Base-by-base conservation (phyloP, 2,797 vertebrate genomes). In the Enteromius fasciolatus region DNA sequence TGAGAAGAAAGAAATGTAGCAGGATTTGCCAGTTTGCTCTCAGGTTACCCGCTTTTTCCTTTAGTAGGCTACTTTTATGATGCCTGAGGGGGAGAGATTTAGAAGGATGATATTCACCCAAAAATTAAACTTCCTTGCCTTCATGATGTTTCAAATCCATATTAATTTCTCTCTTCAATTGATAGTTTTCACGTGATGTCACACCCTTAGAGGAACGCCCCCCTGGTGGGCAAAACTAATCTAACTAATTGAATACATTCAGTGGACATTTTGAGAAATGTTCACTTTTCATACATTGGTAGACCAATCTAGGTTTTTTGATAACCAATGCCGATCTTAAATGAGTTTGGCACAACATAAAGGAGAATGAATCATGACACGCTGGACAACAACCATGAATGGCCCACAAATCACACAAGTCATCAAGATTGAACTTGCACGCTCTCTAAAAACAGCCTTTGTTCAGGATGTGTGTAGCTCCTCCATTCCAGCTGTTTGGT, bases 401-500 rank as follows among this genome's bases (percentile, higher is more conserved):
- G 36, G 36, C 36, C 36, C 36, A 36, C 36, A 36, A 36, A 36
- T 36, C 36, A 36, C 36, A 36, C 6, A 36, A 61, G 17, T 81
- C 36, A 44, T 69, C 18, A 18, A 18, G 57, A 36, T 36, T 68
- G 23, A 69, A 57, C 46, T 25, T 78, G 66, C 36, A 31, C 4
- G 0, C 28, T 28, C 8, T 75, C 70, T 82, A 63, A 81, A 70
- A 66, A 66, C 33, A 75, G 46, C 12, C 46, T 17, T 5, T n/a
- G 15, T 39, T 81, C 18, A 14, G 31, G 20, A 36, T 79, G 48
- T 28, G 33, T 25, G 4, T 74, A 41, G 15, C 52, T 67, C 23
- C 6, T 75, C 31, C 33, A n/a, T 67, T 46, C 59, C 61, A 44
- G 70, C 70, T 81, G 61, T 66, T 74, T 31, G 59, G 44, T 36